phyloP scores from a whole-genome alignment of 2,113 vertebrate genomes.

The Callaeas wilsoni region DNA sequence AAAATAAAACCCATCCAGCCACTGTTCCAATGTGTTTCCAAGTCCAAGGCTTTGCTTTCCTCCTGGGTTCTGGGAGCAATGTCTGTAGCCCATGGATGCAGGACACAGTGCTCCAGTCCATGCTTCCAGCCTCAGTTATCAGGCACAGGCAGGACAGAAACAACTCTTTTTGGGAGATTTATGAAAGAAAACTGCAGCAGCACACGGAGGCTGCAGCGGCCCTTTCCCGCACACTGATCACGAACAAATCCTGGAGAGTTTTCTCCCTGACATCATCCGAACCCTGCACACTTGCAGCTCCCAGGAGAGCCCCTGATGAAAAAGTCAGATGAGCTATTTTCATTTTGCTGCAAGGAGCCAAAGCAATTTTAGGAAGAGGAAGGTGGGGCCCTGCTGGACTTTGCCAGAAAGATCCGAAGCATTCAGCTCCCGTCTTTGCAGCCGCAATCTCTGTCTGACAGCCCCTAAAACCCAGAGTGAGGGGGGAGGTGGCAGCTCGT shows the following conservation, averaged over 20 bases:
- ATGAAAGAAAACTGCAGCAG: not conserved
- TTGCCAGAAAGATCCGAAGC: not conserved
- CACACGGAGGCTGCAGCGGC: not conserved
- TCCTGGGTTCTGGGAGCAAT: not conserved
- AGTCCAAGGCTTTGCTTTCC: not conserved
- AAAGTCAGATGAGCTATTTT: conserved; percentile 8
- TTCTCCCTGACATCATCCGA: not conserved
- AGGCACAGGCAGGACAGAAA: not conserved
- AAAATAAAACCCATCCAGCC: not conserved
- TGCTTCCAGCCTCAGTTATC: not conserved
- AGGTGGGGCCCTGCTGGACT: not conserved
- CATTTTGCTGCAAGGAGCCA: not conserved
- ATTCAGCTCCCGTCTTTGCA: not conserved
- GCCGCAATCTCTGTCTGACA: not conserved
- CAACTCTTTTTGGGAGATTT: not conserved
- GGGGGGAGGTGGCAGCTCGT: not conserved
- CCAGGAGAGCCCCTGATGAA: not conserved
- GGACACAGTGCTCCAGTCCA: not conserved
- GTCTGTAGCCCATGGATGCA: not conserved
- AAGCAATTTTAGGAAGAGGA: not conserved
- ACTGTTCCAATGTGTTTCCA: not conserved
- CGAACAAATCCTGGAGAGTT: not conserved
- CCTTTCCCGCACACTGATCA: not conserved
- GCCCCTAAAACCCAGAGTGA: not conserved
- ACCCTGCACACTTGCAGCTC: not conserved